Evolutionary conservation across 2,888 invertebrate genomes (phyloP).

Genomic region (Caenorhabditis sulstoni): DNA sequence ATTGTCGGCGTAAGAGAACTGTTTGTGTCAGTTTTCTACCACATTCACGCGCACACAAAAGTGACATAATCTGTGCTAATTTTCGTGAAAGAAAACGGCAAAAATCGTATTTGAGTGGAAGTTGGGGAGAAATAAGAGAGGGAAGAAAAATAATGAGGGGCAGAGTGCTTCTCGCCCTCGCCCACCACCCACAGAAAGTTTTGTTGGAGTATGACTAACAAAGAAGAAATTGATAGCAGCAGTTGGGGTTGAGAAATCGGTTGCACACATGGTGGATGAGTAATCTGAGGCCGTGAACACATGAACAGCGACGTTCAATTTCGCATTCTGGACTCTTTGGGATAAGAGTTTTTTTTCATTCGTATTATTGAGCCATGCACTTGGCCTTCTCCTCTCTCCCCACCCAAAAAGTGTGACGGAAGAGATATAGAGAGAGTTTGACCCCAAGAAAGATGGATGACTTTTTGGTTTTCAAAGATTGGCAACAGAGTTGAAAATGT

Average conservation of each 20-base stretch:
- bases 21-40: conserved; percentile 21
- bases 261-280: conserved; percentile 44
- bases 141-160: not conserved
- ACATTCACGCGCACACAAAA: not conserved
- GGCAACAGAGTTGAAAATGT: conserved; percentile 32
- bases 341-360: too few species aligned
- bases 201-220: conserved; percentile 52
- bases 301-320: conserved; percentile 22
- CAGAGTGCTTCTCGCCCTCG: conserved; percentile 34
- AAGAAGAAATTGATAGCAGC: conserved; percentile 49
- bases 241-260: conserved; percentile 23
- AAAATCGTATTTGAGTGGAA: conserved; percentile 13
- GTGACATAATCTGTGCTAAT: conserved; percentile 41
- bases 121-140: not conserved
- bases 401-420: conserved; percentile 18
- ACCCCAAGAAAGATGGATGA: conserved; percentile 49
- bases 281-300: conserved; percentile 30
- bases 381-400: too few species aligned
- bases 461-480: conserved; percentile 43
- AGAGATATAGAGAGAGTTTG: conserved; percentile 30
- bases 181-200: conserved; percentile 13
- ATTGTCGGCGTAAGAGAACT: conserved; percentile 32
- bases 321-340: conserved; percentile 6
- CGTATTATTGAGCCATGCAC: conserved; percentile 31
- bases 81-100: conserved; percentile 6